Base-by-base conservation (phyloP, 2,888 invertebrate species). In the Entomobrya proxima region DNA sequence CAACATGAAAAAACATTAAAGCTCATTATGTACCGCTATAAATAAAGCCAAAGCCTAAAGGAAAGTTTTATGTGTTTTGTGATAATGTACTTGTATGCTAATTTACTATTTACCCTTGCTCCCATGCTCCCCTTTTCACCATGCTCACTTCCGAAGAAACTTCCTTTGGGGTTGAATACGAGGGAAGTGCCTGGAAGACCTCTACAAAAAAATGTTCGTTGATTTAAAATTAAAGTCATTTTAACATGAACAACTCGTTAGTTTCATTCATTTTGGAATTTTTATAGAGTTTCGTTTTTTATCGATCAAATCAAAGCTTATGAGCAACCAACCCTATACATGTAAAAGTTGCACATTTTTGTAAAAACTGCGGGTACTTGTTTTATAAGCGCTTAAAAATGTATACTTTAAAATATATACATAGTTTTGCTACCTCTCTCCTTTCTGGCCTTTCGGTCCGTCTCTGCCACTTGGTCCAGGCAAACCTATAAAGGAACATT, bases 61-160 rank as follows among this genome's bases (percentile, higher is more conserved):
- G 21, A 44, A 7, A 40, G 44, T 24, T 15, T 18, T 11, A 7
- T 30, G 30, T 21, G 21, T 40, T 13, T 37, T 40, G 7, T 30
- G 30, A 35, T 9, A 21, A 64, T 18, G 13, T 27, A 13, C 47
- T 24, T 37, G 24, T 13, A 58, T 15, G 24, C 4, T 15, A 44
- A 30, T 58, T 61, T 24, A 30, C 30, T 11, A 37, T 32, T 64
- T 75, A 82, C 82, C 75, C 82, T 52, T 7, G 50, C 47, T 67
- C 88, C 88, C 7, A 24, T 15, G 24, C n/a, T 55, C 85, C 88
- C 88, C 58, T 82, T 82, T 47, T 81, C 82, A 61, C 85, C 81
- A 3, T 27, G 58, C 27, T 64, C 50, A 37, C 77, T 82, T 82
- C 82, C 82, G 82, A 82, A 50, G 50, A 64, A 82, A 52, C 82